phyloP scores from a whole-genome alignment of 2,113 vertebrate species.

The Verasper variegatus region DNA sequence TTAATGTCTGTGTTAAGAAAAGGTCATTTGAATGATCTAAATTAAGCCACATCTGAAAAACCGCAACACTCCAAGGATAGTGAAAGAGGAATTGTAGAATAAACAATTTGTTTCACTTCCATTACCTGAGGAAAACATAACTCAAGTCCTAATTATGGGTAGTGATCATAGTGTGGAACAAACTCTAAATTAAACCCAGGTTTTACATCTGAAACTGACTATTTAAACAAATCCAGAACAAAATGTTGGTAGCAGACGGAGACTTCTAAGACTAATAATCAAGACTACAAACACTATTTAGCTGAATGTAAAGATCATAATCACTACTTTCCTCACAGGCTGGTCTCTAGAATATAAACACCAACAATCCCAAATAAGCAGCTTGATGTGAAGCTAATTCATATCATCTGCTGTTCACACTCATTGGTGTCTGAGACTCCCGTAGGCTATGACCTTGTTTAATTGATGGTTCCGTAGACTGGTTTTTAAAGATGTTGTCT shows the following conservation, averaged over 20 bases:
- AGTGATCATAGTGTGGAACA: not conserved
- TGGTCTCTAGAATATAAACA: not conserved
- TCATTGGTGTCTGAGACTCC: too few species aligned
- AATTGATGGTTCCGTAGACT: not conserved
- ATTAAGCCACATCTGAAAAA: not conserved
- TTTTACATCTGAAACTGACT: not conserved
- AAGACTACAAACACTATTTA: constrained; percentile 18
- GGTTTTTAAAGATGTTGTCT: not conserved
- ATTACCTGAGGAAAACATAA: constrained; percentile 7
- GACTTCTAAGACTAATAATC: not conserved
- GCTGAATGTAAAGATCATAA: not conserved
- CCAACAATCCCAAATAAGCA: constrained; percentile 18
- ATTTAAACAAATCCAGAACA: not conserved
- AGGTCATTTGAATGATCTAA: not conserved
- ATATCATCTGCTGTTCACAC: not conserved
- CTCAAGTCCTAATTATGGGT: not conserved
- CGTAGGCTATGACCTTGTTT: not conserved
- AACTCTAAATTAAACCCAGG: too few species aligned
- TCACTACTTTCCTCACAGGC: not conserved
- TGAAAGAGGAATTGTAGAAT: not conserved
- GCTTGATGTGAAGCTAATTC: constrained; percentile 18
- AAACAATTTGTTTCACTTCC: constrained; percentile 16
- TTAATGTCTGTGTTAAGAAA: not conserved
- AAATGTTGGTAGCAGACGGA: not conserved
- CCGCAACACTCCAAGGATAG: too few species aligned